Evolutionary conservation across 1,140 invertebrate species (phyloP), one percentile per base, ranked within the genome.

Genomic region (Ceratitis capitata): DNA sequence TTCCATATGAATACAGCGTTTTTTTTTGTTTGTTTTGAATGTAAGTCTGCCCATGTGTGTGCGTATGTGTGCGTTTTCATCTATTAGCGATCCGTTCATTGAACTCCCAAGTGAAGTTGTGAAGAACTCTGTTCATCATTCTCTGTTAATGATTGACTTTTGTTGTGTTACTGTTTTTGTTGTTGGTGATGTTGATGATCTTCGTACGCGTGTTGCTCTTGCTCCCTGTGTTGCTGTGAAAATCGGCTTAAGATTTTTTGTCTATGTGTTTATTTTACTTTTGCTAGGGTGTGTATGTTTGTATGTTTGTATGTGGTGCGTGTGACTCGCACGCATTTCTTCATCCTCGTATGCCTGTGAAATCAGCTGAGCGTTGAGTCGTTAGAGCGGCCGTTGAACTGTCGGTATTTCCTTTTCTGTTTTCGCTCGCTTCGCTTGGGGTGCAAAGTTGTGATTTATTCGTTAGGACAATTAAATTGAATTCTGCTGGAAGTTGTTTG

Each of bases 271-370:
- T n/a, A n/a, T n/a, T n/a, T n/a, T n/a, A n/a, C 51, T 7, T 19
- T n/a, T n/a, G n/a, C n/a, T n/a, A n/a, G n/a, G n/a, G 39, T 78
- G 16, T 45, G n/a, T 26, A 10, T 9, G 42, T 45, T 12, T 39
- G 19, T 78, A 45, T 78, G 61, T n/a, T 35, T 14, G 32, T 69
- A 32, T 69, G 61, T 23, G 32, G 69, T 78, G 23, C 69, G 69
- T 78, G 39, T 78, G 42, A 78, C 69, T n/a, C 69, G 69, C 69
- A 78, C 69, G 69, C 39, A 78, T 78, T 78, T 78, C 69, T n/a
- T 45, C 69, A 78, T 78, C 69, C 69, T 69, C 61, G 61, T 69
- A 35, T 16, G 61, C 32, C 32, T 69, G 61, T 39, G 35, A 69
- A 39, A 69, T 69, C 61, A 69, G 61, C 61, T 78, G 69, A 78